phyloP scores from a whole-genome alignment of 2,797 vertebrate genomes.

The Ctenopoma multispine region DNA sequence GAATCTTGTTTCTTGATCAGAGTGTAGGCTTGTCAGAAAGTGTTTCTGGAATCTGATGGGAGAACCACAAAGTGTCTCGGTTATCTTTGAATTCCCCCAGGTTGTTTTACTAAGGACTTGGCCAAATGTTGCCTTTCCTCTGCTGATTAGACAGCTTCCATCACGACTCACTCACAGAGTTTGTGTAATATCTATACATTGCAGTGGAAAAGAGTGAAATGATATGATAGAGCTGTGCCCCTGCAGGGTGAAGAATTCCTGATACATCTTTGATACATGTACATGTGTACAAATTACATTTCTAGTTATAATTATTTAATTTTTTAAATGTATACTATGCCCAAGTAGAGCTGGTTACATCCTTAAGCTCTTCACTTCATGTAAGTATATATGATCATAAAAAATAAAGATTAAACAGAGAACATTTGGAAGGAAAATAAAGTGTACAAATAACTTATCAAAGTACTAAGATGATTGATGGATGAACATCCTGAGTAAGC shows the following conservation, averaged over 20 bases:
- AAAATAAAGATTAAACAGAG: neutral
- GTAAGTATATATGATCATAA: slow-evolving; percentile 1
- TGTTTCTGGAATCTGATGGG: slow-evolving; percentile 63
- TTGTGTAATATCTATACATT: slow-evolving; percentile 53
- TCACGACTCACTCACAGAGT: slow-evolving; percentile 74
- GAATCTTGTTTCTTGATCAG: slow-evolving; percentile 51
- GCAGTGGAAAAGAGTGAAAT: slow-evolving; percentile 28
- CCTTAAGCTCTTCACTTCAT: neutral
- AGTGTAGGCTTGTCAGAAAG: slow-evolving; percentile 53
- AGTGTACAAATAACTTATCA: neutral
- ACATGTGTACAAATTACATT: slow-evolving; percentile 20
- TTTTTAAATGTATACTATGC: slow-evolving; percentile 5
- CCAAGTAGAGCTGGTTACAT: slow-evolving; percentile 6
- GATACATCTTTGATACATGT: slow-evolving; percentile 18
- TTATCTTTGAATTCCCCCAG: slow-evolving; percentile 75
- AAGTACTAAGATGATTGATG: slow-evolving; percentile 21
- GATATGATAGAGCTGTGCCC: slow-evolving; percentile 24
- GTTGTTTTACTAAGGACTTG: slow-evolving; percentile 72
- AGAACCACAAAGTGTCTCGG: slow-evolving; percentile 63
- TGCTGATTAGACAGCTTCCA: slow-evolving; percentile 78
- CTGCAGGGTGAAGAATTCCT: slow-evolving; percentile 15
- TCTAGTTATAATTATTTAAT: slow-evolving; percentile 23
- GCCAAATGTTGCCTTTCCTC: slow-evolving; percentile 68
- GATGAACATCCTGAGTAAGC: neutral
- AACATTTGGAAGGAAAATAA: slow-evolving; percentile 14